A percentile compares a stretch with the other conserved stretches of the same genome.
Evolutionary conservation across 64 coral and sea anemone genomes (phyloP).

Genomic region (Cladopsammia gracilis): DNA sequence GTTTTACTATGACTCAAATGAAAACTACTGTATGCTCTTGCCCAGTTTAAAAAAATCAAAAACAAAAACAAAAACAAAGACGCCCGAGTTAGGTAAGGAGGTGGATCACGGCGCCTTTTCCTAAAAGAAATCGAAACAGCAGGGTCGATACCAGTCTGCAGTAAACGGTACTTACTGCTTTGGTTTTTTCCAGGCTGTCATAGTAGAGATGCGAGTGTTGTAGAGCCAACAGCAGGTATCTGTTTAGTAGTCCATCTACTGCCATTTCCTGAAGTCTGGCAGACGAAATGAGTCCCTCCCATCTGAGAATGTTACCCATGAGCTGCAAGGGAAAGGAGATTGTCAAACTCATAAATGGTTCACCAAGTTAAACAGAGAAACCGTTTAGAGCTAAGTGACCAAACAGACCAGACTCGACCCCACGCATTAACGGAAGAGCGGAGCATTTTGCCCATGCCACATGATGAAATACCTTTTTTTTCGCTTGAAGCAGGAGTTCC

Average conservation of each 20-base stretch:
- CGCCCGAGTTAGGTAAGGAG: too few species aligned
- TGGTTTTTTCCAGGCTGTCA: conserved; percentile 88
- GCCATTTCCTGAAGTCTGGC: conserved; percentile 86
- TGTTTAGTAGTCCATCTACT: conserved; percentile 88
- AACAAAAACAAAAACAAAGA: too few species aligned
- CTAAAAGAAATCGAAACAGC: neutral
- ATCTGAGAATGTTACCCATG: conserved; percentile 89
- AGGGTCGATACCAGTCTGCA: too few species aligned
- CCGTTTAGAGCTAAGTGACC: neutral
- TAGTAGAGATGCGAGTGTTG: conserved; percentile 92
- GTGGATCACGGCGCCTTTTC: neutral
- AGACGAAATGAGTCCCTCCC: conserved; percentile 91
- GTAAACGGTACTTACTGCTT: conserved; percentile 72
- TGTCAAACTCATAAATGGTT: neutral
- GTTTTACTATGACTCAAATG: too few species aligned
- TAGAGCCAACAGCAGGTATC: conserved; percentile 90
- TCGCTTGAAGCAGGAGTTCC: too few species aligned
- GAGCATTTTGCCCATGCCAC: too few species aligned
- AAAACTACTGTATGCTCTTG: too few species aligned
- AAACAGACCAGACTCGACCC: too few species aligned
- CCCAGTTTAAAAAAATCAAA: too few species aligned
- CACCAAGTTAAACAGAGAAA: neutral
- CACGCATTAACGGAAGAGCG: too few species aligned
- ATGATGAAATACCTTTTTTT: too few species aligned
- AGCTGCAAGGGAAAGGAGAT: conserved; percentile 51